These are phyloP conservation scores for Platyscapa corneri DNA, from an alignment of 1,140 invertebrate species.

Conservation along the genomic window DNA sequence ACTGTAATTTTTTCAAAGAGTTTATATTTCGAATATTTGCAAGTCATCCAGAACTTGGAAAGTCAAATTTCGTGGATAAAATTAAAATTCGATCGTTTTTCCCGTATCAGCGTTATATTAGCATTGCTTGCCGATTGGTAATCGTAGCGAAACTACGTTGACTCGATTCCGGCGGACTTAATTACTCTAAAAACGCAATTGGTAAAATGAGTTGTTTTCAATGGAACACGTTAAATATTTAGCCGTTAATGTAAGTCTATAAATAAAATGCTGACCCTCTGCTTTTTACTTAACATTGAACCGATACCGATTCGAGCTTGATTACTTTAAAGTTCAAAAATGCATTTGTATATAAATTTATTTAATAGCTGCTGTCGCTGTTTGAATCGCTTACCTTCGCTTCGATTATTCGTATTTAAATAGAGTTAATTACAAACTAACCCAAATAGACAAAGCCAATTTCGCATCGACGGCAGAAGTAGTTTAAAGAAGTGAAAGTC, in stretches of 20 bases:
- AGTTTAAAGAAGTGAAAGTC: neutral
- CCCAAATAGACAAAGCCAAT: neutral
- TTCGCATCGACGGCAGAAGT: neutral
- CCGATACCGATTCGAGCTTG: neutral
- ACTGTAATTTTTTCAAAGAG: no score
- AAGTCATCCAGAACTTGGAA: neutral
- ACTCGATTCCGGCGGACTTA: neutral
- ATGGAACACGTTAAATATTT: neutral
- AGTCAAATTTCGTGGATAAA: constrained; percentile 14
- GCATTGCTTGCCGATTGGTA: neutral
- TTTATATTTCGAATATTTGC: no score
- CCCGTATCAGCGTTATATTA: neutral
- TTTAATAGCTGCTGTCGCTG: neutral
- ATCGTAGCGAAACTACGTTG: neutral
- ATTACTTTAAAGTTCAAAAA: neutral
- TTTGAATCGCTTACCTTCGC: neutral
- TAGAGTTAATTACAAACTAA: neutral
- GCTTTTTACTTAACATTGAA: neutral
- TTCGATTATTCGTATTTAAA: neutral
- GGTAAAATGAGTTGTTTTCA: neutral
- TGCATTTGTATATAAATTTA: no score
- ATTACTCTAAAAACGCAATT: constrained; percentile 34
- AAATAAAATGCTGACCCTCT: constrained; percentile 8
- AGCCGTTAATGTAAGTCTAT: neutral
- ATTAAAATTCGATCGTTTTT: neutral